Evolutionary conservation across 2,888 invertebrate species (phyloP).

Genomic region (Pasiphila rectangulata): DNA sequence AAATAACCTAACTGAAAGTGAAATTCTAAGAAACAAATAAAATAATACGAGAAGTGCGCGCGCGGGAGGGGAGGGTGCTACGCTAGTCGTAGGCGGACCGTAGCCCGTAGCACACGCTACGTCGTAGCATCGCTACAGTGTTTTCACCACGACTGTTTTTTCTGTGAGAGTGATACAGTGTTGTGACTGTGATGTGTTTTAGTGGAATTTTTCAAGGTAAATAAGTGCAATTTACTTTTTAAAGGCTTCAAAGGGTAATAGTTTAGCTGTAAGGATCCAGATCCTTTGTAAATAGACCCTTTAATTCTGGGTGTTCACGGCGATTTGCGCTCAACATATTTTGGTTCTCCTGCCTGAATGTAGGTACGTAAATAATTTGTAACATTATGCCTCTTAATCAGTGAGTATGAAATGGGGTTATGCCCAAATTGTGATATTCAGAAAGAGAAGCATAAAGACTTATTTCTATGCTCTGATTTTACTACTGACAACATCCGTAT

Average conservation of each 20-base stretch:
- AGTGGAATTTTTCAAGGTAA: constrained; percentile 47
- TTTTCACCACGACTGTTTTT: constrained; percentile 30
- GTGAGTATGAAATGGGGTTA: constrained; percentile 5
- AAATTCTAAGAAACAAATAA: constrained; percentile 37
- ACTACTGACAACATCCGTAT: no score
- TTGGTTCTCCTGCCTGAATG: constrained; percentile 10
- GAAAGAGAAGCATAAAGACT: not conserved
- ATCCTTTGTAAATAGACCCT: constrained; percentile 18
- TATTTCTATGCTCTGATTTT: constrained; percentile 1
- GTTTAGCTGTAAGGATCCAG: not conserved
- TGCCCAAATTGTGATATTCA: constrained; percentile 3
- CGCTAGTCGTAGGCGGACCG: constrained; percentile 72
- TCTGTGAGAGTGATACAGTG: constrained; percentile 41
- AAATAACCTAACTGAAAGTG: constrained; percentile 20
- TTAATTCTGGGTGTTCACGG: constrained; percentile 28
- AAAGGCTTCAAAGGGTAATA: not conserved
- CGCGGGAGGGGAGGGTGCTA: constrained; percentile 58
- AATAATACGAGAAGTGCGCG: constrained; percentile 43
- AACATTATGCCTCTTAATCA: not conserved
- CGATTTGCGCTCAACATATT: constrained; percentile 25
- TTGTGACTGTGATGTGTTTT: constrained; percentile 45
- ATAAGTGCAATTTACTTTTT: constrained; percentile 28
- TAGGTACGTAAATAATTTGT: constrained; percentile 15
- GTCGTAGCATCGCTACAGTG: constrained; percentile 34
- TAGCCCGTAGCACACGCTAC: constrained; percentile 69